Evolutionary conservation across 2,113 vertebrate genomes (phyloP), one percentile per base, ranked within the genome.

Genomic region (Semicossyphus pulcher): DNA sequence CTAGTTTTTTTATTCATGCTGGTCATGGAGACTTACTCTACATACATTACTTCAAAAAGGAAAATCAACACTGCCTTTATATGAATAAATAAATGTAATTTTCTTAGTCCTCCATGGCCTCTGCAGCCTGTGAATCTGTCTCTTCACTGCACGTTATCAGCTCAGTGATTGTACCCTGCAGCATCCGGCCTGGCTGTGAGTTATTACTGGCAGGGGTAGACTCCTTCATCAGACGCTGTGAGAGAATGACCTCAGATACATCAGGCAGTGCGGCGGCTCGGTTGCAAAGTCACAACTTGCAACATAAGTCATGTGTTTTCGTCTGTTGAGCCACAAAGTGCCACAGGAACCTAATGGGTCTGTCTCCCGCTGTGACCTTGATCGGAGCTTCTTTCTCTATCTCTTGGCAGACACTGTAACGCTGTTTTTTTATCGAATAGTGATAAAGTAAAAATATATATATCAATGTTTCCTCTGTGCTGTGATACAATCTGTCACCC

Each of bases 261-360:
- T 85, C 83, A 80, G 59, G 58, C 54, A 42, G 83, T 23, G 41
- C 26, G 8, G 59, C 15, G 49, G 66, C 69, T 81, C 76, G 65
- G 73, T 79, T 83, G 79, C 86, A 85, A 89, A 87, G 81, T 85
- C 77, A 80, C 80, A 76, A 72, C 86, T 89, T 83, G 82, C 83
- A 65, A 84, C 88, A 86, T 44, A 75, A 80, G 79, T 88, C 81
- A 76, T 76, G 79, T 49, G 76, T 86, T 85, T 76, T 29, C 47
- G 31, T 69, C 78, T 54, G 68, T 68, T 56, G 81, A 78, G 69
- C 59, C 72, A 60, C 73, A 68, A 65, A 77, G 72, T 78, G 64
- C 64, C 56, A 65, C 23, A 56, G 74, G 21, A 72, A 78, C 53
- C 63, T 66, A 39, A 79, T 78, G 49, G 44, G 58, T 73, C 76